Percentiles rank a stretch among this genome's conserved stretches.
phyloP scores from a whole-genome alignment of 2,113 vertebrate species.

The Eidolon helvum region DNA sequence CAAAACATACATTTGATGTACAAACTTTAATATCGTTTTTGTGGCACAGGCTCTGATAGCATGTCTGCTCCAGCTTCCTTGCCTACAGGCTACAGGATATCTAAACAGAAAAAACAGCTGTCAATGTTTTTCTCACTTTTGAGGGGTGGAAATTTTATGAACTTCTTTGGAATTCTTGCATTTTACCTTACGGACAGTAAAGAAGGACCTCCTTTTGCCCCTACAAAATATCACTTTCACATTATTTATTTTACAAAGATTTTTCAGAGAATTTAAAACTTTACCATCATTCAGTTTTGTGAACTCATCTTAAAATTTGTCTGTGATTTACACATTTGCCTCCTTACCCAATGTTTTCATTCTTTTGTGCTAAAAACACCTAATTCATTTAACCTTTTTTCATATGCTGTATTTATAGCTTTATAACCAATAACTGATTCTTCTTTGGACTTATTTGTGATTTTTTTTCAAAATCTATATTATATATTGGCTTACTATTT shows the following conservation, averaged over 20 bases:
- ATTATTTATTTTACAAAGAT: neutral
- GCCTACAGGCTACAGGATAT: neutral
- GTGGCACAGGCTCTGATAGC: neutral
- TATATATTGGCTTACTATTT: neutral
- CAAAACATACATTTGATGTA: neutral
- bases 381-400: neutral
- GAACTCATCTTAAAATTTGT: neutral
- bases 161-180: neutral
- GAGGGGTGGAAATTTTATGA: neutral
- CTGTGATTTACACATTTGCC: neutral
- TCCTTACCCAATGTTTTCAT: neutral
- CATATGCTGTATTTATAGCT: neutral
- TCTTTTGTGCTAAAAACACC: neutral
- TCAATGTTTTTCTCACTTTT: neutral
- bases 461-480: neutral
- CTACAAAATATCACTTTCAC: neutral
- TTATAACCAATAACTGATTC: neutral
- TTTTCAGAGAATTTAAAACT: neutral
- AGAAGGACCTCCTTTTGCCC: neutral
- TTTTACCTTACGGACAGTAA: neutral
- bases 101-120: neutral
- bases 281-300: neutral
- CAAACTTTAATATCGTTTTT: neutral
- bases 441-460: neutral
- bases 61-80: neutral